phyloP scores from a whole-genome alignment of 2,888 invertebrate species.

The Apotomis betuletana region DNA sequence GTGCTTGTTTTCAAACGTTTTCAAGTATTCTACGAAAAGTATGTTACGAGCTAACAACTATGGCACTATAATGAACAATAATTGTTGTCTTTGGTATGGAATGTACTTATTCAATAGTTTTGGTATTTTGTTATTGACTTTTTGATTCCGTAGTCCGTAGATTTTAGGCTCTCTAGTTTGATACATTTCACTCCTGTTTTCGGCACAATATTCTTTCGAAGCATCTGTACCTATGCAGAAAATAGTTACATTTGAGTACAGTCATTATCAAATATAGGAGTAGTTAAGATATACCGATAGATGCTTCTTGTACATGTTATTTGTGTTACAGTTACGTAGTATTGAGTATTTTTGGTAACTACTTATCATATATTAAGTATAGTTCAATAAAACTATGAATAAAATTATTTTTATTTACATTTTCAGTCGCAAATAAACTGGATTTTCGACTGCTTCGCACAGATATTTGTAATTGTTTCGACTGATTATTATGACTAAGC shows the following conservation, averaged over 20 bases:
- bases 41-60: slow-evolving; percentile 29
- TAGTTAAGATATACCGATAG: background rate
- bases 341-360: slow-evolving; percentile 55
- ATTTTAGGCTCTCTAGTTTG: no score
- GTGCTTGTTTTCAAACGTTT: slow-evolving; percentile 45
- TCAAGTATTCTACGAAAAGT: slow-evolving; percentile 13
- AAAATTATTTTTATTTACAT: slow-evolving; percentile 63
- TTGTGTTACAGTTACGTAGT: background rate
- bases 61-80: slow-evolving; percentile 38
- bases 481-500: no score
- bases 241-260: no score
- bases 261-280: no score
- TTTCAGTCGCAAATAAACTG: slow-evolving; percentile 63
- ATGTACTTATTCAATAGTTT: slow-evolving; percentile 14
- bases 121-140: no score
- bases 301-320: background rate
- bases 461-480: no score
- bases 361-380: slow-evolving; percentile 52
- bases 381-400: slow-evolving; percentile 61
- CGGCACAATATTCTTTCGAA: no score
- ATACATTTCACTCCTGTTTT: no score
- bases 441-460: background rate
- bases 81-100: slow-evolving; percentile 36
- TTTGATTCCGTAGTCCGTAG: no score
- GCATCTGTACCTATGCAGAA: no score